Evolutionary conservation across 2,888 invertebrate genomes (phyloP).

Genomic region (Macaria liturata): DNA sequence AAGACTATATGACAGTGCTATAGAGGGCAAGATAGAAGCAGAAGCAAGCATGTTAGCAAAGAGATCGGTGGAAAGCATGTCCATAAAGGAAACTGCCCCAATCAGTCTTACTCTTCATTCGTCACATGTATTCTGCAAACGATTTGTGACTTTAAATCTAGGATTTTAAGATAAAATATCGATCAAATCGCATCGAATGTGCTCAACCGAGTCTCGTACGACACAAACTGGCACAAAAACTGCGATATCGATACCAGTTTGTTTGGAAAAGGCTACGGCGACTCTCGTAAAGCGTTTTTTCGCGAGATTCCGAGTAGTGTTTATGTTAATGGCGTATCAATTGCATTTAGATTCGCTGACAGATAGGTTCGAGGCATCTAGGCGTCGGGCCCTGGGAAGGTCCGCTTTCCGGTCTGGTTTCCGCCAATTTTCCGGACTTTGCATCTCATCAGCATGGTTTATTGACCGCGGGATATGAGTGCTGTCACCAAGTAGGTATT

Average conservation of each 20-base stretch:
- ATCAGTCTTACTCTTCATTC: conserved; percentile 45
- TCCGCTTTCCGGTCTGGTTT: conserved; percentile 36
- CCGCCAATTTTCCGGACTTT: conserved; percentile 32
- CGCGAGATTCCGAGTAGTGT: conserved; percentile 28
- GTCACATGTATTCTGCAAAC: conserved; percentile 9
- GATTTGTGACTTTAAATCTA: conserved; percentile 16
- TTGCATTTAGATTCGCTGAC: conserved; percentile 33
- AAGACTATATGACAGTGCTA: conserved; percentile 17
- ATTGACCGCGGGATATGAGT: conserved; percentile 1
- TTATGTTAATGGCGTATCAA: conserved; percentile 39
- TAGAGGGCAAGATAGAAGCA: conserved; percentile 22
- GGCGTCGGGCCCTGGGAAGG: conserved; percentile 22
- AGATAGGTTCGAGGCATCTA: conserved; percentile 19
- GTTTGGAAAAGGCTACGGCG: conserved; percentile 38
- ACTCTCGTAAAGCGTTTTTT: conserved; percentile 34
- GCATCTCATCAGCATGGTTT: conserved; percentile 30
- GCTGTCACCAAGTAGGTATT: too few relatives aligned
- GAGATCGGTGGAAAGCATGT: conserved; percentile 40
- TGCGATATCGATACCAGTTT: conserved; percentile 41
- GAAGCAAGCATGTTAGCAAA: conserved; percentile 27
- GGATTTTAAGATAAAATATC: conserved; percentile 9
- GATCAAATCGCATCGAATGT: conserved; percentile 2
- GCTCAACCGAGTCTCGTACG: conserved; percentile 20
- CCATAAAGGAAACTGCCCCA: conserved; percentile 50
- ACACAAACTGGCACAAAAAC: conserved; percentile 39